Conservation (phyloP, 2,113 vertebrate species). For the Anguilla rostrata region DNA sequence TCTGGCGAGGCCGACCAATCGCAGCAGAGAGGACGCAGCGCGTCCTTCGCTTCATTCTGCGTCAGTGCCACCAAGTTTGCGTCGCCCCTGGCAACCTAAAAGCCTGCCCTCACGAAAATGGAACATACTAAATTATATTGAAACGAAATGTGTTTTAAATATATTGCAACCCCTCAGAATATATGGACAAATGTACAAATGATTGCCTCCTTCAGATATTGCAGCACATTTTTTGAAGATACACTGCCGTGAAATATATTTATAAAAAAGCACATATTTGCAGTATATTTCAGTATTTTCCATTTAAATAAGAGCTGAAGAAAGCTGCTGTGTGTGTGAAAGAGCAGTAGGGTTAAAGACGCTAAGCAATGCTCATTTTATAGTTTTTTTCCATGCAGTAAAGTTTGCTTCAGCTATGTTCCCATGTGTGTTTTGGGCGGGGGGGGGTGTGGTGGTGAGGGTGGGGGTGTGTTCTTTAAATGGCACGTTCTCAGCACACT, state of each 20-base stretch:
- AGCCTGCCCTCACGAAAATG: background rate
- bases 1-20: background rate
- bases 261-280: too few relatives aligned
- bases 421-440: conserved; percentile 17
- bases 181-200: too few relatives aligned
- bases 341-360: background rate
- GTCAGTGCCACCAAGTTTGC: background rate
- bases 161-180: too few relatives aligned
- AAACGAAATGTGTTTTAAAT: too few relatives aligned
- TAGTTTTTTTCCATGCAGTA: background rate
- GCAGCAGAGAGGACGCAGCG: background rate
- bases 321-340: background rate
- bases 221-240: background rate
- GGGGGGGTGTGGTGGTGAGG: too few relatives aligned
- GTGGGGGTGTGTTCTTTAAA: conserved; percentile 8
- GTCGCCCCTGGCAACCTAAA: background rate
- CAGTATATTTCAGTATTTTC: too few relatives aligned
- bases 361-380: background rate
- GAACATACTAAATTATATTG: too few relatives aligned
- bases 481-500: conserved; percentile 30
- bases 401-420: conserved; percentile 21
- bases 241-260: background rate
- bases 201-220: background rate
- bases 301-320: too few relatives aligned
- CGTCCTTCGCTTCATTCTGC: too few relatives aligned